These are phyloP conservation scores for Eurytoma californica DNA, from an alignment of 2,888 invertebrate species.

Conservation along the genomic window DNA sequence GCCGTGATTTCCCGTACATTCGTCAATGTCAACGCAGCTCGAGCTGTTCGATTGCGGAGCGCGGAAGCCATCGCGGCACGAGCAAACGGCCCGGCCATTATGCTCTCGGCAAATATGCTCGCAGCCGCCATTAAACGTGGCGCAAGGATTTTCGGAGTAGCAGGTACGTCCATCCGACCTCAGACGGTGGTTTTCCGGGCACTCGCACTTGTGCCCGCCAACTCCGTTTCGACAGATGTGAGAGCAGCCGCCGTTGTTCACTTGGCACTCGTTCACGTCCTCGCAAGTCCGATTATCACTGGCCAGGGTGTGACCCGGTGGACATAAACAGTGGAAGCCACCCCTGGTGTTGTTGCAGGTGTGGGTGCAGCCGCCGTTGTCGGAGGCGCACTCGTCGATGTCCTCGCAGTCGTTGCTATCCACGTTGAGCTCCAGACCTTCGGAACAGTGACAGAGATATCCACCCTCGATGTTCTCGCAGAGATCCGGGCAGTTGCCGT, in stretches of 20 bases:
- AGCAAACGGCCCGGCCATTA: slow-evolving; percentile 62
- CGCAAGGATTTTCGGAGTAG: slow-evolving; percentile 65
- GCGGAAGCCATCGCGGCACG: slow-evolving; percentile 74
- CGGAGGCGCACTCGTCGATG: slow-evolving; percentile 63
- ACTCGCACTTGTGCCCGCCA: slow-evolving; percentile 69
- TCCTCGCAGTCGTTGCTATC: slow-evolving; percentile 55
- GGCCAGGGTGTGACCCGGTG: slow-evolving; percentile 73
- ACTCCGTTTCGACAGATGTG: slow-evolving; percentile 76
- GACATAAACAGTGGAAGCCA: slow-evolving; percentile 76
- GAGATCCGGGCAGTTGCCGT: slow-evolving; percentile 75
- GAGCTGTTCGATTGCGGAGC: slow-evolving; percentile 61
- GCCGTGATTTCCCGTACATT: slow-evolving; percentile 70
- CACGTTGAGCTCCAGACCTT: slow-evolving; percentile 71
- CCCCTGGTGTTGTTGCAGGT: slow-evolving; percentile 65
- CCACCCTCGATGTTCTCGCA: slow-evolving; percentile 76
- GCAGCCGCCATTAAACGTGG: slow-evolving; percentile 73
- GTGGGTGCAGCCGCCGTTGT: slow-evolving; percentile 69
- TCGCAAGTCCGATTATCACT: slow-evolving; percentile 71
- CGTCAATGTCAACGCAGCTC: slow-evolving; percentile 74
- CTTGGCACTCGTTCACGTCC: slow-evolving; percentile 74
- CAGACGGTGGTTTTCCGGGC: slow-evolving; percentile 73
- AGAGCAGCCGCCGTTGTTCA: slow-evolving; percentile 74
- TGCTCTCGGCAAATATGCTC: slow-evolving; percentile 69
- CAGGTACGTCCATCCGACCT: slow-evolving; percentile 72
- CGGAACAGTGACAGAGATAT: slow-evolving; percentile 79